These are phyloP conservation scores for Loriculus beryllinus DNA, from an alignment of 2,797 vertebrate species.

Conservation along the genomic window DNA sequence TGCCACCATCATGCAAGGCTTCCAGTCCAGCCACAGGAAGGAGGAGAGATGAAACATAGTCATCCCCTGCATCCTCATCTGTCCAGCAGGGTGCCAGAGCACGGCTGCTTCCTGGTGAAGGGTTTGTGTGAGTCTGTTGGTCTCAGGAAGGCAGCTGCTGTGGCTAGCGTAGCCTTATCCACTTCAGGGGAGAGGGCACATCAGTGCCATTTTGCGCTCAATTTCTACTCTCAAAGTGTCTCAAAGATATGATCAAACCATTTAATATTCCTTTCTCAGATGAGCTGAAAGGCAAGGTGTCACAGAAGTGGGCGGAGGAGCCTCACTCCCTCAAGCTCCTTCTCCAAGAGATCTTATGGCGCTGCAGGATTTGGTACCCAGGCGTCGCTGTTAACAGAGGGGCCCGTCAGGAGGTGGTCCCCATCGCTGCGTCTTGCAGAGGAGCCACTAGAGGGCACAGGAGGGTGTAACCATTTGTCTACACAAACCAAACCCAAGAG, in stretches of 20 bases:
- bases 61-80: neutral
- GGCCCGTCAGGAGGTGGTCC: fast-evolving
- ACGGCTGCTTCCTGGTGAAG: neutral
- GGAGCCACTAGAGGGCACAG: neutral
- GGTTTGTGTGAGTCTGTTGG: fast-evolving
- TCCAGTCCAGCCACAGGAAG: neutral
- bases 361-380: neutral
- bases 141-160: neutral
- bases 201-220: neutral
- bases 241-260: neutral
- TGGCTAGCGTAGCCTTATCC: neutral
- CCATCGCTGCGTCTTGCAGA: neutral
- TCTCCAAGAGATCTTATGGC: neutral
- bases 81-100: neutral
- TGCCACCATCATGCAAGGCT: neutral
- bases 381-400: neutral
- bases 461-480: too few species aligned
- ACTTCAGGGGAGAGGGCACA: neutral
- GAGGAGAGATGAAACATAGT: neutral
- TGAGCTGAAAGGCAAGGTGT: neutral
- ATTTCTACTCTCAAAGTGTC: neutral
- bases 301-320: neutral
- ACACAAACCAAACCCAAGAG: fast-evolving
- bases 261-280: neutral
- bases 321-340: neutral